phyloP scores from a whole-genome alignment of 1,140 invertebrate genomes.

The Pygmarrhopalites habei region DNA sequence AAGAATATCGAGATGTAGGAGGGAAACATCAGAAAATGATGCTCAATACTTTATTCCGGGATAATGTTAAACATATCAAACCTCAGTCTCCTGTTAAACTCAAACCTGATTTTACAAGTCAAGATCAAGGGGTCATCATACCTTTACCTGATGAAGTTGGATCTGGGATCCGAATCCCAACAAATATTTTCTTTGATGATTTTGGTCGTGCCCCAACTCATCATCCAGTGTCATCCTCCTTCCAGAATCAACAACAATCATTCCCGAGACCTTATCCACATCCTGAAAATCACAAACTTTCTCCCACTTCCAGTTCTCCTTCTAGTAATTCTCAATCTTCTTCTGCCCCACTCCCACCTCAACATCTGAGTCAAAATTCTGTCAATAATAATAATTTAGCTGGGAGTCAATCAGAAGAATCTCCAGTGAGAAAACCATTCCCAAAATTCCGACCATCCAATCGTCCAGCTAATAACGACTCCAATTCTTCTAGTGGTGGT shows the following conservation, averaged over 20 bases:
- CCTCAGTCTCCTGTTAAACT: background rate
- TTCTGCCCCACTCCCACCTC: too few species aligned
- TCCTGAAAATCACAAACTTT: background rate
- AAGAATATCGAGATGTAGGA: background rate
- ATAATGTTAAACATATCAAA: background rate
- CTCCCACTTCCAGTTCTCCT: too few species aligned
- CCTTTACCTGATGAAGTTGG: conserved; percentile 4
- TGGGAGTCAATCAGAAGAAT: background rate
- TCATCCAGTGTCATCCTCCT: background rate
- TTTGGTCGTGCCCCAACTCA: background rate
- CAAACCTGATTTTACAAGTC: background rate
- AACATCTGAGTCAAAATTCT: background rate
- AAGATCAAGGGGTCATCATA: background rate
- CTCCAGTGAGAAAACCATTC: conserved; percentile 1
- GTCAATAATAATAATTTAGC: background rate
- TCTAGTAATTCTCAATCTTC: too few species aligned
- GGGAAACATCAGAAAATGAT: conserved; percentile 6
- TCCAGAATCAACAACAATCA: background rate
- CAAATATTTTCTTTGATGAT: conserved; percentile 9
- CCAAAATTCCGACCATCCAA: conserved; percentile 1
- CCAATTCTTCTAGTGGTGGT: too few species aligned
- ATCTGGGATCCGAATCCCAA: background rate
- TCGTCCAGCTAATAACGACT: too few species aligned
- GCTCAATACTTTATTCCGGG: conserved; percentile 3
- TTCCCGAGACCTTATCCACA: conserved; percentile 3